phyloP scores from a whole-genome alignment of 2,113 vertebrate genomes.

The Myotis davidii region DNA sequence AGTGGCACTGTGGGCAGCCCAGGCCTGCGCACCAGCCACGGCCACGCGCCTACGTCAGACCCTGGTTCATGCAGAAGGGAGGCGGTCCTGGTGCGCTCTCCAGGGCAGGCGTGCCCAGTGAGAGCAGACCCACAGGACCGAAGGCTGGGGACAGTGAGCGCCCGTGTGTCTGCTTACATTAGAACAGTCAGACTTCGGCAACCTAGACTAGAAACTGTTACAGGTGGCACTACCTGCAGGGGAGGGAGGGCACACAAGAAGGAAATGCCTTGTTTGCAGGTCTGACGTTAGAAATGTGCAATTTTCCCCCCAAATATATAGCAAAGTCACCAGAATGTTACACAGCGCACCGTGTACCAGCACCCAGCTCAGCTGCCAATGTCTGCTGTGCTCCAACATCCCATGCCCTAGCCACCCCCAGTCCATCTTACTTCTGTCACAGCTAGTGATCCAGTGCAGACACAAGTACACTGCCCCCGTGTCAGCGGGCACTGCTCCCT shows the following conservation, averaged over 20 bases:
- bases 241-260: background rate
- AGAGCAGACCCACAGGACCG: accelerated
- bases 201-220: background rate
- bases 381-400: accelerated
- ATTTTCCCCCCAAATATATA: background rate
- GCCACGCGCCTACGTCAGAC: background rate
- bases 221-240: background rate
- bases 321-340: background rate
- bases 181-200: background rate
- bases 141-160: accelerated
- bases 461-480: background rate
- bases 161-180: background rate
- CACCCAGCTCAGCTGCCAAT: background rate
- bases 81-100: no score
- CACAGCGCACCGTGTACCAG: background rate
- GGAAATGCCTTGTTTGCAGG: no score
- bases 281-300: background rate
- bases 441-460: background rate
- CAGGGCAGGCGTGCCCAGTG: accelerated
- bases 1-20: background rate
- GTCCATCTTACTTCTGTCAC: accelerated
- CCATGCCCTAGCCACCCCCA: background rate
- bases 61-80: background rate
- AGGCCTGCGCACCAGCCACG: background rate
- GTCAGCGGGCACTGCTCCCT: background rate